These are phyloP conservation scores for Amyelois transitella DNA, from an alignment of 1,140 invertebrate species.

Conservation along the genomic window DNA sequence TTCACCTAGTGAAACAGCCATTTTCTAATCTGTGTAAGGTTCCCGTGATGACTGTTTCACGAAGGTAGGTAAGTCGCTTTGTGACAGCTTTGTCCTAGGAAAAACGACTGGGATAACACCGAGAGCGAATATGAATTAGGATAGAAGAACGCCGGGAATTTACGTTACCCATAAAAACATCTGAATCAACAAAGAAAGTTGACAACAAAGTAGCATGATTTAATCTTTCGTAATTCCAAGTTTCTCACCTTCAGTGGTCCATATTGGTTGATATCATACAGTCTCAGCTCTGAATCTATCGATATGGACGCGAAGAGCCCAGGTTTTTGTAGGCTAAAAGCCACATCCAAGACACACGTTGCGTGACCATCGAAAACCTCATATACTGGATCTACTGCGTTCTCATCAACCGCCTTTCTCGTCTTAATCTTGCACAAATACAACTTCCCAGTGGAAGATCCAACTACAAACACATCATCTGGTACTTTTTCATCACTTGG, in stretches of 20 bases:
- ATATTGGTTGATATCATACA: slow-evolving; percentile 46
- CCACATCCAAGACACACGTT: slow-evolving; percentile 46
- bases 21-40: too few relatives aligned
- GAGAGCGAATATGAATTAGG: too few relatives aligned
- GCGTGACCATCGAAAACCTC: slow-evolving; percentile 40
- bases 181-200: not conserved
- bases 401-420: not conserved
- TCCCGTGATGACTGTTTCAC: not conserved
- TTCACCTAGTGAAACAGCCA: too few relatives aligned
- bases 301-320: slow-evolving; percentile 49
- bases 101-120: too few relatives aligned
- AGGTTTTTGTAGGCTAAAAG: slow-evolving; percentile 41
- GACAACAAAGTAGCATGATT: not conserved
- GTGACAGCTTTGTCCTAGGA: too few relatives aligned
- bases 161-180: not conserved
- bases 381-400: slow-evolving; percentile 36
- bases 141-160: not conserved
- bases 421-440: slow-evolving; percentile 32
- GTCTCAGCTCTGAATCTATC: slow-evolving; percentile 48
- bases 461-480: slow-evolving; percentile 48
- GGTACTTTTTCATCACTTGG: slow-evolving; percentile 32
- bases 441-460: slow-evolving; percentile 36
- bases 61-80: not conserved
- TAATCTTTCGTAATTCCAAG: not conserved
- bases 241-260: slow-evolving; percentile 43